Evolutionary conservation across 2,113 vertebrate genomes (phyloP).

Genomic region (Platysteira castanea): DNA sequence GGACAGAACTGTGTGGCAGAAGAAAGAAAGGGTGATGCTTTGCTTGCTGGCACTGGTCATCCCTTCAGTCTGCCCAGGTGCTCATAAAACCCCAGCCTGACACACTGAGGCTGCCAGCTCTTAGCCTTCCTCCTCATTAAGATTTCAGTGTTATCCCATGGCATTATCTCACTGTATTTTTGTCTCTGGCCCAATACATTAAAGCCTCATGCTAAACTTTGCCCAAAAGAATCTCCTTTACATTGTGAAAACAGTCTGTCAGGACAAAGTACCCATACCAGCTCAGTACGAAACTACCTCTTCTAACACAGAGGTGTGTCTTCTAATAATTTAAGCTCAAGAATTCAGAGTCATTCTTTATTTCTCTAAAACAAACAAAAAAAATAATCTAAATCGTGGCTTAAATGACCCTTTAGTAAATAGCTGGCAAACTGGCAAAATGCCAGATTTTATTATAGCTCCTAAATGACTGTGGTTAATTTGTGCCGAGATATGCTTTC

Average conservation of each 20-base stretch:
- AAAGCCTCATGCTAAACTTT: background rate
- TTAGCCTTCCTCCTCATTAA: background rate
- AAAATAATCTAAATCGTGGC: fast-evolving
- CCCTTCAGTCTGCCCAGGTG: background rate
- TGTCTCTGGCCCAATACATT: background rate
- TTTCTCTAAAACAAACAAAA: background rate
- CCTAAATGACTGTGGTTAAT: background rate
- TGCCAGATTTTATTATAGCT: background rate
- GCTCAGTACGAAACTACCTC: background rate
- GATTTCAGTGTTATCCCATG: background rate
- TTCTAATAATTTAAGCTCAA: background rate
- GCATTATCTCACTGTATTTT: background rate
- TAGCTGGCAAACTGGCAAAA: background rate
- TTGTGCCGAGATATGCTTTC: background rate
- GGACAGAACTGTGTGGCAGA: background rate
- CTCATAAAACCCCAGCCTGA: background rate
- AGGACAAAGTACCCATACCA: background rate
- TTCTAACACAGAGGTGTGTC: background rate
- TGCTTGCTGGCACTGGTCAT: background rate
- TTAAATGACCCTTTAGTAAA: background rate
- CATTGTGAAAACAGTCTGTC: background rate
- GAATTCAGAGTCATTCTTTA: background rate
- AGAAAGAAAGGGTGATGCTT: background rate
- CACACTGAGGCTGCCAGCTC: background rate
- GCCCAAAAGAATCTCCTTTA: background rate